A percentile compares a stretch with the other conserved stretches of the same genome.
Evolutionary conservation across 1,140 invertebrate genomes (phyloP).

Genomic region (Rhopalosiphum maidis): DNA sequence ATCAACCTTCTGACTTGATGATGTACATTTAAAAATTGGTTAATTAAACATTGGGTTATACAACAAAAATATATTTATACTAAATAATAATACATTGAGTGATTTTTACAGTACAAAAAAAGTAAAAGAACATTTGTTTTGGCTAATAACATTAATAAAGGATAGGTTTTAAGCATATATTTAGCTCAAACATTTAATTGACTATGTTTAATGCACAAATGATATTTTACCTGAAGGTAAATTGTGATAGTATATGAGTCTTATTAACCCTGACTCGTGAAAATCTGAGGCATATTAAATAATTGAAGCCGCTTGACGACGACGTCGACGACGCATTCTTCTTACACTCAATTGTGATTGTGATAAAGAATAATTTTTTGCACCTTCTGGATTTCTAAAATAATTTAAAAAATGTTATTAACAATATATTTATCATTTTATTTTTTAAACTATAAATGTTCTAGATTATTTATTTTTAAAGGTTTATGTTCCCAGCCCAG

Average conservation of each 20-base stretch:
- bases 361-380: not conserved
- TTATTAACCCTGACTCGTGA: not conserved
- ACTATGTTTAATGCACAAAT: not conserved
- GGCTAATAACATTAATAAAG: not conserved
- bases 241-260: not conserved
- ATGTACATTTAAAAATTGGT: not conserved
- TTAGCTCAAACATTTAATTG: not conserved
- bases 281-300: not conserved
- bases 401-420: not conserved
- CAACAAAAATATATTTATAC: not conserved
- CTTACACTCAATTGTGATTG: not conserved
- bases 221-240: not conserved
- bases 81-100: not conserved
- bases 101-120: not conserved
- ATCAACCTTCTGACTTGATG: not conserved
- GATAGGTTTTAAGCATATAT: not conserved
- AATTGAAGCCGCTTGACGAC: not conserved
- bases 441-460: not conserved
- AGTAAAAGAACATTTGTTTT: not conserved
- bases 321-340: not conserved
- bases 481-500: not conserved
- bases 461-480: not conserved
- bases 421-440: not conserved
- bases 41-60: not conserved
- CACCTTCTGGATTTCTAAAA: not conserved